Evolutionary conservation across 2,888 invertebrate genomes (phyloP).

Genomic region (Camptogramma bilineatum): DNA sequence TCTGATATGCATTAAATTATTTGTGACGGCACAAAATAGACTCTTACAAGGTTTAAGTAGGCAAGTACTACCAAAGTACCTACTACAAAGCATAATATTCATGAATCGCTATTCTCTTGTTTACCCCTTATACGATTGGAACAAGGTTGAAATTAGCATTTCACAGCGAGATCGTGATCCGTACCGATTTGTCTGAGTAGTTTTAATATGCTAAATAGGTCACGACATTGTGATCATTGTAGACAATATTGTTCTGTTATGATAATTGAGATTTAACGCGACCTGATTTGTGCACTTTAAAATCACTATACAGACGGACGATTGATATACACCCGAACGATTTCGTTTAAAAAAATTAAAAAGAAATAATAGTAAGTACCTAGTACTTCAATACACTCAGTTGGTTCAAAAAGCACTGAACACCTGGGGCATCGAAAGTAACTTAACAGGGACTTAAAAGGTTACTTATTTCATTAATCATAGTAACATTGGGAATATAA

Average conservation of each 20-base stretch:
- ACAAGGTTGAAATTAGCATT: slow-evolving; percentile 23
- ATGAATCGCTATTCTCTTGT: neutral
- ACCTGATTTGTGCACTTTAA: neutral
- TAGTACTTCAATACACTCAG: neutral
- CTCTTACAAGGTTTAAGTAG: neutral
- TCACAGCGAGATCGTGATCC: slow-evolving; percentile 13
- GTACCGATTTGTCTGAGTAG: slow-evolving; percentile 11
- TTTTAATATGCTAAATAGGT: slow-evolving; percentile 18
- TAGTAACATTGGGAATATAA: neutral
- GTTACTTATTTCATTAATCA: neutral
- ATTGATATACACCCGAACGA: neutral
- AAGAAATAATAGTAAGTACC: neutral
- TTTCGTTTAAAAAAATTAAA: neutral
- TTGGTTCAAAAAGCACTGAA: neutral
- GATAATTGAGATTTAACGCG: neutral
- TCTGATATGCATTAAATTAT: too few relatives aligned
- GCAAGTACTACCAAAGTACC: neutral
- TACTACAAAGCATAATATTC: neutral
- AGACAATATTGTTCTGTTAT: neutral
- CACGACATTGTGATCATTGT: slow-evolving; percentile 7
- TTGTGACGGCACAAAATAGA: too few relatives aligned
- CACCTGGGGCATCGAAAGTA: neutral
- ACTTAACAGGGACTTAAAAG: neutral
- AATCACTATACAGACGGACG: neutral
- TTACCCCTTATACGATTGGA: slow-evolving; percentile 7